Percentiles rank a stretch among this genome's conserved stretches.
Conservation (phyloP, 1,140 invertebrate genomes). For the Pogonus chalceus region DNA sequence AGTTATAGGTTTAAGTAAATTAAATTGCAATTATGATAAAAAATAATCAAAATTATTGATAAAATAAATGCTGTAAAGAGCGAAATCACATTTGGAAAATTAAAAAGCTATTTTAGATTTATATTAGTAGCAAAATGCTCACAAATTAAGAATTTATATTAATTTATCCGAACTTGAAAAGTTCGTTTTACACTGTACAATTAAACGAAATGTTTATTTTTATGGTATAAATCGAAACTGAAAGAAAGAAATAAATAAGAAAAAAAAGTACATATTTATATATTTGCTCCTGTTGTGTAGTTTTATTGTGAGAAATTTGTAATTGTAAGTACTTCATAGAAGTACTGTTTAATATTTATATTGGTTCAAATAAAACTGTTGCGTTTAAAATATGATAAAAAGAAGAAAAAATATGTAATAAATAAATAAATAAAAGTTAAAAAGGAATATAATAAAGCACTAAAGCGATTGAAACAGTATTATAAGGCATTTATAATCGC, state of each 20-base stretch:
- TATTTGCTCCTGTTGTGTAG: constrained; percentile 4
- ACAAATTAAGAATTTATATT: not conserved
- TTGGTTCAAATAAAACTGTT: too few relatives aligned
- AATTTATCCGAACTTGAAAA: constrained; percentile 1
- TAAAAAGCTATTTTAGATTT: constrained; percentile 1
- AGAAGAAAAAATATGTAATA: too few relatives aligned
- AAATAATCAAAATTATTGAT: too few relatives aligned
- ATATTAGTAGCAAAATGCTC: not conserved
- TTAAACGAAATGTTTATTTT: constrained; percentile 5
- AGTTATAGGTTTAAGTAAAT: too few relatives aligned
- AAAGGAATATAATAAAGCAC: not conserved
- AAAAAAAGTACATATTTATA: constrained; percentile 1
- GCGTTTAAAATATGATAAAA: too few relatives aligned
- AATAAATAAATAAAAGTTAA: not conserved
- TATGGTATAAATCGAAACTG: not conserved
- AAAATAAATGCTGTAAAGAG: not conserved
- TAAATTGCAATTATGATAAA: too few relatives aligned
- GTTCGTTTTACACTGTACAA: not conserved
- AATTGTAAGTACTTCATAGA: too few relatives aligned
- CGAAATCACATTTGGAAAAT: constrained; percentile 4
- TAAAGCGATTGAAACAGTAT: not conserved
- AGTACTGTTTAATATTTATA: too few relatives aligned
- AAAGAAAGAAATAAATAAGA: not conserved
- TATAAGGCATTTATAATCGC: not conserved
- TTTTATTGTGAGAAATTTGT: too few relatives aligned